Conservation (phyloP, 2,797 vertebrate species). For the Halcyon badia region DNA sequence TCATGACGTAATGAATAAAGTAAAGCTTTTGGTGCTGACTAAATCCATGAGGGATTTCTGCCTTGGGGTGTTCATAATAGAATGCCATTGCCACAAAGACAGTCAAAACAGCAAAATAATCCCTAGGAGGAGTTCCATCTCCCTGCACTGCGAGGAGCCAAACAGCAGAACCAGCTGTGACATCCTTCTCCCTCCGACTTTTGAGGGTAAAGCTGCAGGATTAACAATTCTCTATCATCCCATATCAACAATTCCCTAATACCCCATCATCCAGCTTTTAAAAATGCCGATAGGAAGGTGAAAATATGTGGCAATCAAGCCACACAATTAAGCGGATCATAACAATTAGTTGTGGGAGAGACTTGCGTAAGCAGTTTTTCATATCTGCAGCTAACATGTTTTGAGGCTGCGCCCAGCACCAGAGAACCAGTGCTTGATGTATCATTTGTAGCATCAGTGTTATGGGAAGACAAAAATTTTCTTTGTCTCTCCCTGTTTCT, state of each 20-base stretch:
- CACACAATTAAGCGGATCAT: background rate
- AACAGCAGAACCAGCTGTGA: background rate
- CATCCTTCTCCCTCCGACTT: background rate
- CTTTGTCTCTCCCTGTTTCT: background rate
- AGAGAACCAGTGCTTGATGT: background rate
- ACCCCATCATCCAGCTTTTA: background rate
- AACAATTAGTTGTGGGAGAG: background rate
- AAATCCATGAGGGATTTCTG: slow-evolving; percentile 41
- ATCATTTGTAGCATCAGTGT: background rate
- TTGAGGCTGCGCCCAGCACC: background rate
- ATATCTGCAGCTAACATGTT: background rate
- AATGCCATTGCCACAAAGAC: slow-evolving; percentile 16
- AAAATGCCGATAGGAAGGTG: background rate
- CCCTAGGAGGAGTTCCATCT: slow-evolving; percentile 17
- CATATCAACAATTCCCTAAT: no score
- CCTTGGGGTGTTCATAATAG: slow-evolving; percentile 31
- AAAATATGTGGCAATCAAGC: background rate
- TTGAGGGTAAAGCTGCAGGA: background rate
- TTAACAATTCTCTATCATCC: background rate
- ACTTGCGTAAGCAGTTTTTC: slow-evolving; percentile 5
- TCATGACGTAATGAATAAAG: background rate
- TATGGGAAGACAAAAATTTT: background rate
- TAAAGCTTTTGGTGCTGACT: slow-evolving; percentile 14
- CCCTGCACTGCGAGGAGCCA: background rate
- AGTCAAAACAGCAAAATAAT: background rate